Evolutionary conservation across 2,888 invertebrate genomes (phyloP).

Genomic region (Diachrysia chrysitis): DNA sequence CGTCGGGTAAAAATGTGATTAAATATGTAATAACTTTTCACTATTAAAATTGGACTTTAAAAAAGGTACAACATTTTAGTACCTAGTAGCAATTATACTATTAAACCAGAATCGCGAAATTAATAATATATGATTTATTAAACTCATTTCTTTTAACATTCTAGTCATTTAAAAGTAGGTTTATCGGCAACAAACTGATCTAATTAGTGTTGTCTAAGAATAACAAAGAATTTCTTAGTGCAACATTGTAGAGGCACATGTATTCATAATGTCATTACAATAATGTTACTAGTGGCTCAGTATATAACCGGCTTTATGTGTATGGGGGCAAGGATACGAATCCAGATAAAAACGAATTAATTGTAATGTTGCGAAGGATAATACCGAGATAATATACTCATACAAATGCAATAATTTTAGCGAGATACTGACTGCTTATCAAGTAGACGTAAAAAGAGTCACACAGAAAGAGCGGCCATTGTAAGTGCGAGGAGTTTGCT

Average conservation of each 20-base stretch:
- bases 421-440: not conserved
- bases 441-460: slow-evolving; percentile 1
- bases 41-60: too few species aligned
- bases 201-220: slow-evolving; percentile 4
- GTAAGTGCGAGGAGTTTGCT: not conserved
- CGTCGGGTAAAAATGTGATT: too few species aligned
- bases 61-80: too few species aligned
- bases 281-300: not conserved
- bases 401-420: not conserved
- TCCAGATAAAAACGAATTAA: not conserved
- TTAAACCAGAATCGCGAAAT: too few species aligned
- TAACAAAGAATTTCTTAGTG: not conserved
- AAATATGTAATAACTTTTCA: too few species aligned
- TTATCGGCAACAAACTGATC: not conserved
- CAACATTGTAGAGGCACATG: slow-evolving; percentile 1
- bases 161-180: not conserved
- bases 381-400: too few species aligned
- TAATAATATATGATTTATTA: too few species aligned
- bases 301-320: not conserved
- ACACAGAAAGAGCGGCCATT: not conserved
- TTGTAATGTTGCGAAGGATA: too few species aligned
- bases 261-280: not conserved
- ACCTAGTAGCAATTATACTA: too few species aligned
- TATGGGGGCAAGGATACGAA: not conserved
- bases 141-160: not conserved